These are phyloP conservation scores for Girardia tigrina DNA, from an alignment of 2,888 invertebrate genomes.

Conservation along the genomic window DNA sequence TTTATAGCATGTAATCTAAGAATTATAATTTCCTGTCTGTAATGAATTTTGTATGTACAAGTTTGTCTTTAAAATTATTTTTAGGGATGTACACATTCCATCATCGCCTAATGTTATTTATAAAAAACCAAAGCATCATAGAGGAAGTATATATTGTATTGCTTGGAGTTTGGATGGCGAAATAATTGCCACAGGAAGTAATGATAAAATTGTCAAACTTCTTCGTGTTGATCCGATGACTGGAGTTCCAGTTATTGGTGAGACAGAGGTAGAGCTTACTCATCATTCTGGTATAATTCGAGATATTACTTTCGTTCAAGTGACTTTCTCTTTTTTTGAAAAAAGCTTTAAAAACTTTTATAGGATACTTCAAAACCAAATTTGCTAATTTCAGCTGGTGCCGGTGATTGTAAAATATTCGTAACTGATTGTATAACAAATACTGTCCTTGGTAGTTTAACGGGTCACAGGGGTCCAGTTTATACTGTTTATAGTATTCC, in stretches of 20 bases:
- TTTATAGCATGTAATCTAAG: too few species aligned
- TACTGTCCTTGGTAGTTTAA: slow-evolving; percentile 74
- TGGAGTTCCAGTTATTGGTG: slow-evolving; percentile 26
- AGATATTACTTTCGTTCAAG: slow-evolving; percentile 78
- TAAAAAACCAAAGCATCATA: slow-evolving; percentile 77
- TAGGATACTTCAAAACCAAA: slow-evolving; percentile 57
- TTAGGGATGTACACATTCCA: slow-evolving; percentile 43
- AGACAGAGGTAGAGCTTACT: slow-evolving; percentile 61
- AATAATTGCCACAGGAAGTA: slow-evolving; percentile 88
- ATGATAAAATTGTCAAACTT: slow-evolving; percentile 90
- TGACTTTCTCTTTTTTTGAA: not conserved
- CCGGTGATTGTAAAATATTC: slow-evolving; percentile 93
- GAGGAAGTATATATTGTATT: slow-evolving; percentile 91
- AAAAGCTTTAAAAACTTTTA: not conserved
- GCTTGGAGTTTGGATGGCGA: slow-evolving; percentile 87
- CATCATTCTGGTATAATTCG: slow-evolving; percentile 97
- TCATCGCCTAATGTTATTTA: slow-evolving; percentile 78
- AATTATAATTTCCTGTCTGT: too few species aligned
- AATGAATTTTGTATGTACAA: too few species aligned
- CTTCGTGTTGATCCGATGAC: slow-evolving; percentile 59
- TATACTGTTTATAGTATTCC: slow-evolving; percentile 79
- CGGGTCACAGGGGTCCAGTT: slow-evolving; percentile 66
- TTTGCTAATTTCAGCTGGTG: slow-evolving; percentile 86
- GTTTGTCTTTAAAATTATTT: not conserved
- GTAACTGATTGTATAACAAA: slow-evolving; percentile 91